phyloP scores from a whole-genome alignment of 2,888 invertebrate species.

The Apodemia duryi region DNA sequence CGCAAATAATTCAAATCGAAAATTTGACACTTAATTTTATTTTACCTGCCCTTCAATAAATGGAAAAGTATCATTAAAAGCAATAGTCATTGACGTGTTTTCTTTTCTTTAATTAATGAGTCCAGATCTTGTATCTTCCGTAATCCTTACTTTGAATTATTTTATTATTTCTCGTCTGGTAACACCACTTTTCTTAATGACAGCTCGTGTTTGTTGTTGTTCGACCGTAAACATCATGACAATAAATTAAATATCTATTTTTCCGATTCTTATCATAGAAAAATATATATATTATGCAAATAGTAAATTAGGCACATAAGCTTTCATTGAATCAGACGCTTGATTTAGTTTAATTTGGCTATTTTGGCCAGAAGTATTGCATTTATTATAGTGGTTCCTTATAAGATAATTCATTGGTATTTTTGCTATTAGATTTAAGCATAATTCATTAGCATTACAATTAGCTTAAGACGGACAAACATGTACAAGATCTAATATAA shows the following conservation, averaged over 20 bases:
- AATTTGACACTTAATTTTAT: too few species aligned
- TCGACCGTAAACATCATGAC: constrained; percentile 57
- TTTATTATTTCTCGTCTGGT: background rate
- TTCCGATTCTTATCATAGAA: constrained; percentile 39
- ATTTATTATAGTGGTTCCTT: constrained; percentile 53
- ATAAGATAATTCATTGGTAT: constrained; percentile 45
- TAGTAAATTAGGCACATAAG: constrained; percentile 25
- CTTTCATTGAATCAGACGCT: constrained; percentile 25
- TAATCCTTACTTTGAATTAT: too few species aligned
- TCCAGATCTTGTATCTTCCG: too few species aligned
- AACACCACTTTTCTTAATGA: background rate
- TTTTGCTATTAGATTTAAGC: constrained; percentile 53
- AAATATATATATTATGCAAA: constrained; percentile 25
- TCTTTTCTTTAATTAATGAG: too few species aligned
- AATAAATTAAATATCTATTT: constrained; percentile 69
- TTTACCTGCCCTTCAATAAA: too few species aligned
- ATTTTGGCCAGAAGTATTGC: constrained; percentile 25
- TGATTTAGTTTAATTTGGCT: constrained; percentile 22
- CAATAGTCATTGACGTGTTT: too few species aligned
- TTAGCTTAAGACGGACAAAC: constrained; percentile 36
- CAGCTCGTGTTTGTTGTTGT: constrained; percentile 18
- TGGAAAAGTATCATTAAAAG: too few species aligned
- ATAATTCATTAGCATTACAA: constrained; percentile 42
- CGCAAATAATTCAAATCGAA: too few species aligned
- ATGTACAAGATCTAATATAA: constrained; percentile 26